Evolutionary conservation across 1,140 invertebrate species (phyloP), one percentile per base, ranked within the genome.

Genomic region (Stegodyphus mimosarum): DNA sequence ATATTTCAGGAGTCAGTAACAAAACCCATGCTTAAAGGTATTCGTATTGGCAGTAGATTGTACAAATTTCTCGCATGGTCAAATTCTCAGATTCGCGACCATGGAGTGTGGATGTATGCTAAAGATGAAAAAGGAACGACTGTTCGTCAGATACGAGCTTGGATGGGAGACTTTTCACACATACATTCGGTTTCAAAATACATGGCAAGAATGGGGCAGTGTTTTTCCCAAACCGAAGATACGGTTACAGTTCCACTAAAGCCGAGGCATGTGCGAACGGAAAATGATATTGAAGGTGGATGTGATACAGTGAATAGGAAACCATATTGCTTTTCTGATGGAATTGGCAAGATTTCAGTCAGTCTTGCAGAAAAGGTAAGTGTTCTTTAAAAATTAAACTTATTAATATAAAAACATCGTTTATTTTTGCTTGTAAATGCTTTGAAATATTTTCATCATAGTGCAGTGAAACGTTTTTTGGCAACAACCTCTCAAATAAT

Each of bases 141-240:
- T 5, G 86, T 69, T 13, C 18, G 6, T 11, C 17, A 76, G 13
- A 89, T 89, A n/a, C 71, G 89, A 60, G 33, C 83, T 11, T 89
- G 89, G 89, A 89, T 89, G 89, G 89, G 89, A 6, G 88, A 89
- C 77, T 89, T 89, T 63, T 87, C 87, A 50, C 73, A 86, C 7
- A 88, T 87, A 51, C 79, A 85, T 10, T 88, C 75, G n/a, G 89
- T 89, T 50, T 88, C 89, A n/a, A 89, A 89, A 50, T 87, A 87
- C 60, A 89, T 89, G 88, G 88, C 89, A 18, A 76, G 89, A 80
- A 89, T 89, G 89, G 89, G 89, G 69, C 89, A 89, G 55, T 89
- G 89, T 75, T 89, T 89, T 80, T 89, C 89, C 6, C 89, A 89
- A 63, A 89, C 89, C 6, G 73, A 87, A 55, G 85, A 87, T 33